Conservation (phyloP, 2,888 invertebrate genomes). For the Panopea generosa region DNA sequence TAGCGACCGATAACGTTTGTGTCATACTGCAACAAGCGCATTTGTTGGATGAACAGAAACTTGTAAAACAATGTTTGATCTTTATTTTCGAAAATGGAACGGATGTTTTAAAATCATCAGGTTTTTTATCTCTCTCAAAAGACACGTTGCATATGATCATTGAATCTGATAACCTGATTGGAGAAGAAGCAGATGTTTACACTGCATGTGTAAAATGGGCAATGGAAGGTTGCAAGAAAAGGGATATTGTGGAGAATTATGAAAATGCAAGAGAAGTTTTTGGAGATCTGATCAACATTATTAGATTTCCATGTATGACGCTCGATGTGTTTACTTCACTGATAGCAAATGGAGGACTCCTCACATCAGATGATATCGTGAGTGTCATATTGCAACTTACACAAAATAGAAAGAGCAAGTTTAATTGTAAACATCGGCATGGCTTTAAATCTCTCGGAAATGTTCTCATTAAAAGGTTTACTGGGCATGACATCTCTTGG, state of each 20-base stretch:
- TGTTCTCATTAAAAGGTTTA: too few species aligned
- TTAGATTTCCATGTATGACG: conserved; percentile 66
- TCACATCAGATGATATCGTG: not conserved
- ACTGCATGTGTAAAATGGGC: conserved; percentile 62
- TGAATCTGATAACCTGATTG: conserved; percentile 89
- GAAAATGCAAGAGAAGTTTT: conserved; percentile 47
- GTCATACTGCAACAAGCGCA: conserved; percentile 67
- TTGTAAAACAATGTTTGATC: conserved; percentile 86
- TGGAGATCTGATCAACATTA: conserved; percentile 55
- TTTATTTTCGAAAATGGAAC: conserved; percentile 18
- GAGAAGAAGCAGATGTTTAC: conserved; percentile 84
- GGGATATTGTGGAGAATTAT: conserved; percentile 25
- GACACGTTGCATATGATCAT: conserved; percentile 89
- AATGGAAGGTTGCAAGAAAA: conserved; percentile 50
- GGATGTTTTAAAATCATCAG: conserved; percentile 80
- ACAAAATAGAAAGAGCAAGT: too few species aligned
- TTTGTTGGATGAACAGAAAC: conserved; percentile 82
- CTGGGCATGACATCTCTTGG: too few species aligned
- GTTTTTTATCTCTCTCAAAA: conserved; percentile 88
- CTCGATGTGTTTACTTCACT: conserved; percentile 15
- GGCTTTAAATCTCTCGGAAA: too few species aligned
- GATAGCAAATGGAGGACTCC: conserved; percentile 9
- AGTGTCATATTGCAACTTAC: too few species aligned
- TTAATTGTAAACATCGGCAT: too few species aligned
- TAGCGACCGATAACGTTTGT: conserved; percentile 86